Percentiles rank a stretch among this genome's conserved stretches.
These are phyloP conservation scores for Theonella swinhoei DNA, from an alignment of 37 sponge, comb jelly and placozoan genomes.

Conservation along the genomic window DNA sequence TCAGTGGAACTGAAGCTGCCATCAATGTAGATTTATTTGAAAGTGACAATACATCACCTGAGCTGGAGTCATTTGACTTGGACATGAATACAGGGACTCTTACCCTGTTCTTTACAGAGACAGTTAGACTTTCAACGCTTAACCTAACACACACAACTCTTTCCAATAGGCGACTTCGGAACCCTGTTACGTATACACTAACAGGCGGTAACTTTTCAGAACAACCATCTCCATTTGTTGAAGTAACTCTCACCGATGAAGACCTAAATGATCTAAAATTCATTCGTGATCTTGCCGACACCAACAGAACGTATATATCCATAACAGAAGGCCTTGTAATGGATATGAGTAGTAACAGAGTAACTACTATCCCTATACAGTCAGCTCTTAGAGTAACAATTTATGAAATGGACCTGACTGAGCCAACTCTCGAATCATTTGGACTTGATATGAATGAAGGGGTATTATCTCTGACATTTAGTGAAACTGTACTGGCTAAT, in stretches of 20 bases:
- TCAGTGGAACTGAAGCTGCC: conserved; percentile 9
- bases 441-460: conserved; percentile 76
- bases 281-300: conserved; percentile 47
- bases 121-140: conserved; percentile 58
- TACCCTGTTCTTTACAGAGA: conserved; percentile 76
- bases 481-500: conserved; percentile 72
- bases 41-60: conserved; percentile 59
- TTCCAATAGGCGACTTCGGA: conserved; percentile 1
- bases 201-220: conserved; percentile 62
- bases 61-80: conserved; percentile 58
- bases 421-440: conserved; percentile 65
- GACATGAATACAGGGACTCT: conserved; percentile 75
- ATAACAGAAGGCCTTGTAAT: conserved; percentile 34
- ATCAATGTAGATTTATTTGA: conserved; percentile 30
- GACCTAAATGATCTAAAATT: conserved; percentile 78
- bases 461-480: conserved; percentile 69
- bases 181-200: conserved; percentile 40
- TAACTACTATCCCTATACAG: conserved; percentile 6
- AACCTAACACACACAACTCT: conserved; percentile 46
- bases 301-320: conserved; percentile 62
- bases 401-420: conserved; percentile 68
- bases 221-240: conserved; percentile 37
- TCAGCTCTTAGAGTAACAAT: conserved; percentile 10
- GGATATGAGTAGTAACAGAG: conserved; percentile 54
- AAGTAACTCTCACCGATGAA: conserved; percentile 33